Percentiles rank a stretch among this genome's conserved stretches.
Conservation (phyloP, 2,113 vertebrate species). For the Semicossyphus pulcher region DNA sequence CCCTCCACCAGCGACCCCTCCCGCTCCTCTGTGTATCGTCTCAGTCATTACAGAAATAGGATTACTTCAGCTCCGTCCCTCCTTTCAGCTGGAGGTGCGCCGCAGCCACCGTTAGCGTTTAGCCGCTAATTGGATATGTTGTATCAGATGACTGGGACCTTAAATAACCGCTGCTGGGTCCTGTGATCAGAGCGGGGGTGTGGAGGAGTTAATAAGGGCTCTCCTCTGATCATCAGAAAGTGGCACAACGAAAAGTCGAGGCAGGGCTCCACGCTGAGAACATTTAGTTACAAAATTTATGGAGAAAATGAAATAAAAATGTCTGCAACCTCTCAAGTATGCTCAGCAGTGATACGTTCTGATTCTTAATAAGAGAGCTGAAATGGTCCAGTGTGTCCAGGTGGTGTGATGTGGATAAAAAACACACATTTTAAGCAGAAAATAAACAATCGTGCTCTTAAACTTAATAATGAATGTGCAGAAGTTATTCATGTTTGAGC, state of each 20-base stretch:
- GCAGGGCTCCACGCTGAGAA: not conserved
- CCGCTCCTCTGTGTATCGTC: constrained; percentile 32
- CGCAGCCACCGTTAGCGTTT: constrained; percentile 7
- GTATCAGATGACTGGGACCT: constrained; percentile 27
- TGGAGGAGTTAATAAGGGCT: constrained; percentile 1
- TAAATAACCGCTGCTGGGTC: constrained; percentile 7
- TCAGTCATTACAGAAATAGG: constrained; percentile 51
- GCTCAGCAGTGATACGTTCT: too few relatives aligned
- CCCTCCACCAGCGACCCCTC: constrained; percentile 6
- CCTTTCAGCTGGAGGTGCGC: constrained; percentile 25
- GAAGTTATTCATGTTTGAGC: too few relatives aligned
- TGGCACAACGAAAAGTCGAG: not conserved
- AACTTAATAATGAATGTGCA: too few relatives aligned
- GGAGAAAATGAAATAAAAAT: not conserved
- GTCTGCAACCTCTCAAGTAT: not conserved
- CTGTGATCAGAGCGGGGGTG: constrained; percentile 21
- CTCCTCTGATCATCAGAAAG: not conserved
- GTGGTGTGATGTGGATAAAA: too few relatives aligned
- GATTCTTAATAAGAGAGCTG: too few relatives aligned
- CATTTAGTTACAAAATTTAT: not conserved
- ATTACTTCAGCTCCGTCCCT: constrained; percentile 33
- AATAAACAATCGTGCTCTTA: too few relatives aligned
- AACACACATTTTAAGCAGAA: too few relatives aligned
- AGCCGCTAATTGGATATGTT: constrained; percentile 44
- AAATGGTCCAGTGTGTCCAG: too few relatives aligned